These are phyloP conservation scores for Lydus trimaculatus DNA, from an alignment of 2,888 invertebrate species.

Conservation along the genomic window DNA sequence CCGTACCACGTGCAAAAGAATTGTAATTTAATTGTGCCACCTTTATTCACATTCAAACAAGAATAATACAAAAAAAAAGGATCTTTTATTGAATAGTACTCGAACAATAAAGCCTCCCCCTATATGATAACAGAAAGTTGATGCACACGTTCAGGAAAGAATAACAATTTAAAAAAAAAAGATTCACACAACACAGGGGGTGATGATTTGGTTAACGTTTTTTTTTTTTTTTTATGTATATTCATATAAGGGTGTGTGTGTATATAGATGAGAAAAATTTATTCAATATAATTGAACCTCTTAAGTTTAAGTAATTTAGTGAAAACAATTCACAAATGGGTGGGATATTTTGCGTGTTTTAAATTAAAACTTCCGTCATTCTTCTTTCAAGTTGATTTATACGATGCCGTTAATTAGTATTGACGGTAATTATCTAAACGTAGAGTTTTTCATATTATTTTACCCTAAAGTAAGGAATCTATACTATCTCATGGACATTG, in stretches of 20 bases:
- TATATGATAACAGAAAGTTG: constrained; percentile 5
- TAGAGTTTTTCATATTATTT: constrained; percentile 52
- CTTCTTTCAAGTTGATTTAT: constrained; percentile 53
- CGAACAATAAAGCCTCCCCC: constrained; percentile 3
- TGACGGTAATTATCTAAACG: constrained; percentile 59
- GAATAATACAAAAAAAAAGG: no score
- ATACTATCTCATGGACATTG: constrained; percentile 51
- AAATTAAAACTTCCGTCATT: constrained; percentile 54
- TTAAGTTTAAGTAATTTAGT: constrained; percentile 46
- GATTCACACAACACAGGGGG: constrained; percentile 16
- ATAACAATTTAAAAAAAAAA: constrained; percentile 28
- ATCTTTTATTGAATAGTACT: background rate
- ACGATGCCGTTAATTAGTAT: constrained; percentile 58
- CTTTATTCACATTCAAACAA: background rate
- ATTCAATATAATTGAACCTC: no score
- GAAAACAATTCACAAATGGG: constrained; percentile 36
- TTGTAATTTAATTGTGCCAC: constrained; percentile 3
- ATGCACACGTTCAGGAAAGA: constrained; percentile 23
- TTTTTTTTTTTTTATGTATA: no score
- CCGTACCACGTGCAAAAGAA: background rate
- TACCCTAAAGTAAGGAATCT: constrained; percentile 39
- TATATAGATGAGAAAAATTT: background rate
- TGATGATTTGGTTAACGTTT: constrained; percentile 17
- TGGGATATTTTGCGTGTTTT: constrained; percentile 40
- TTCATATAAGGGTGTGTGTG: background rate